Conservation (phyloP, 2,888 invertebrate genomes). For the Gandaritis pyraliata region DNA sequence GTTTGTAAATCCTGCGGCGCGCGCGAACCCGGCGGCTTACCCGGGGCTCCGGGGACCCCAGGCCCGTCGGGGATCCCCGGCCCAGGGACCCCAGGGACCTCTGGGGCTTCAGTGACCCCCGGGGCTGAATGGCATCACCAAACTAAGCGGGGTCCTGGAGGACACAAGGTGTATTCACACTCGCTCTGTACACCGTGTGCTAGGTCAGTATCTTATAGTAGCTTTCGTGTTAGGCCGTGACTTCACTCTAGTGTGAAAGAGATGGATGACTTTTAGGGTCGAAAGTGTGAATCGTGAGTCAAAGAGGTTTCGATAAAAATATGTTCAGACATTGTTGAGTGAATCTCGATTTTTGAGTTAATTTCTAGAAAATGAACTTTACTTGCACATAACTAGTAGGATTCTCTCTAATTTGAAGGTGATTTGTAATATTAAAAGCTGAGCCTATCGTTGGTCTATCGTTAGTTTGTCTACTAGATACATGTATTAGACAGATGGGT, state of each 20-base stretch:
- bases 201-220: constrained; percentile 76
- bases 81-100: constrained; percentile 4
- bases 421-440: no score
- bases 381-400: no score
- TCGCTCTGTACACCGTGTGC: constrained; percentile 89
- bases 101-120: constrained; percentile 20
- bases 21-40: constrained; percentile 51
- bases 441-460: no score
- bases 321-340: no score
- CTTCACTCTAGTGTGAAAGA: constrained; percentile 16
- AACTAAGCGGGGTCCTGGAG: constrained; percentile 77
- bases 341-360: no score
- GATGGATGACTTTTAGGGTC: neutral
- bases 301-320: no score
- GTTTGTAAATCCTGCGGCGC: constrained; percentile 87
- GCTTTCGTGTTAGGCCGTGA: neutral
- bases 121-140: constrained; percentile 76
- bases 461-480: no score
- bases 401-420: no score
- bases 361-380: no score
- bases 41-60: constrained; percentile 7
- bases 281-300: neutral
- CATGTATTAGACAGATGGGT: no score
- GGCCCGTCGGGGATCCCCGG: constrained; percentile 5
- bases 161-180: constrained; percentile 80